phyloP scores from a whole-genome alignment of 2,113 vertebrate genomes.

The Canis aureus region DNA sequence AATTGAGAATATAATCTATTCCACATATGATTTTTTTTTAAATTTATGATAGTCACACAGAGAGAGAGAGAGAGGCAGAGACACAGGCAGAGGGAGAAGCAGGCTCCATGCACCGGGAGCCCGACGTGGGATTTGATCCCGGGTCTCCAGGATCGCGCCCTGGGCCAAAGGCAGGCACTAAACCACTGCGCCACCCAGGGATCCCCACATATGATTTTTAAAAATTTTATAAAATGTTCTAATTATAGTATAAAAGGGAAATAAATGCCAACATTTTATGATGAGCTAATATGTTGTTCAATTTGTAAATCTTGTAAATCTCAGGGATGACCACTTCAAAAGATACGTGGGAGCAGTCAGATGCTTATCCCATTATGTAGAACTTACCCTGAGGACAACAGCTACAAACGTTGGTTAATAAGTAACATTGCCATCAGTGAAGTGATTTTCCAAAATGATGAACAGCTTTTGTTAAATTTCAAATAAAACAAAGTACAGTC shows the following conservation, averaged over 20 bases:
- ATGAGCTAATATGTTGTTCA: neutral
- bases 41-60: too few species aligned
- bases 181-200: too few species aligned
- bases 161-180: too few species aligned
- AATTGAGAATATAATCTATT: neutral
- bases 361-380: neutral
- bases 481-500: neutral
- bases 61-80: too few species aligned
- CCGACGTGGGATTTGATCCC: too few species aligned
- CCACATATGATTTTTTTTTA: neutral
- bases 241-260: neutral
- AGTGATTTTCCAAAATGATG: slow-evolving; percentile 25
- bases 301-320: neutral
- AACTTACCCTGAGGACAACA: neutral
- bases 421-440: neutral
- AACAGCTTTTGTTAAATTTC: slow-evolving; percentile 31
- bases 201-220: neutral
- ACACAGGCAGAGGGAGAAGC: too few species aligned
- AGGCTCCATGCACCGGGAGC: too few species aligned
- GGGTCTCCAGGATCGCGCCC: too few species aligned
- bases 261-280: neutral
- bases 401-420: neutral
- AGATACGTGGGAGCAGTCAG: neutral
- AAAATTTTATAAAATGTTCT: neutral
- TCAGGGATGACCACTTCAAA: neutral